phyloP scores from a whole-genome alignment of 2,113 vertebrate genomes.

The Coptodon rendalli region DNA sequence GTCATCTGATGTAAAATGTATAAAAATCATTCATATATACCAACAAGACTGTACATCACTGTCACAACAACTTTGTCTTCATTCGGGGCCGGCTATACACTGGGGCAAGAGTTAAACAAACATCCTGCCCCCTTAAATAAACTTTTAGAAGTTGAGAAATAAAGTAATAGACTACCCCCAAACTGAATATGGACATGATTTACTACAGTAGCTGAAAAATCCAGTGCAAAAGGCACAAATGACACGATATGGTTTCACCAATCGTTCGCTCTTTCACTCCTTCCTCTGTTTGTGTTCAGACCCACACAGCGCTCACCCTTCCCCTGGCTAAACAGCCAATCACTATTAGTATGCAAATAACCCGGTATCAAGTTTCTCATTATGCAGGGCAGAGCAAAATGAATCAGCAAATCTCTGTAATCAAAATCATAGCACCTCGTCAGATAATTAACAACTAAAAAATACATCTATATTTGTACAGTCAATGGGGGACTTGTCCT shows the following conservation, averaged over 20 bases:
- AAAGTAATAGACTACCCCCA: background rate
- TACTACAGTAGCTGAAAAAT: background rate
- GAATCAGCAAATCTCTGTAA: background rate
- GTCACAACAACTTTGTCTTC: fast-evolving
- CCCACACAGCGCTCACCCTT: background rate
- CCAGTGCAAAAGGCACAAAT: background rate
- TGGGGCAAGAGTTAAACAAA: background rate
- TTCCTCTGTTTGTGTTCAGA: background rate
- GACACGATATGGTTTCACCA: background rate
- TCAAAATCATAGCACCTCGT: fast-evolving
- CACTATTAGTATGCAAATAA: fast-evolving
- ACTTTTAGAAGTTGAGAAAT: background rate
- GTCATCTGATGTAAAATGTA: too few relatives aligned
- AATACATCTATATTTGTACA: background rate
- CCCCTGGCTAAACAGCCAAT: fast-evolving
- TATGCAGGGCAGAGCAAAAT: fast-evolving
- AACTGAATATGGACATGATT: too few relatives aligned
- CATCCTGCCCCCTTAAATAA: background rate
- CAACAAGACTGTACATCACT: background rate
- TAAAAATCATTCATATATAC: background rate
- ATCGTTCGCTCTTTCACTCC: fast-evolving
- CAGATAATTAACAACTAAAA: background rate
- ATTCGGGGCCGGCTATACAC: fast-evolving
- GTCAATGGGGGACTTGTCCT: background rate
- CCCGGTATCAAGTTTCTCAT: background rate